phyloP scores from a whole-genome alignment of 1,140 invertebrate genomes.

The Prorops nasuta region DNA sequence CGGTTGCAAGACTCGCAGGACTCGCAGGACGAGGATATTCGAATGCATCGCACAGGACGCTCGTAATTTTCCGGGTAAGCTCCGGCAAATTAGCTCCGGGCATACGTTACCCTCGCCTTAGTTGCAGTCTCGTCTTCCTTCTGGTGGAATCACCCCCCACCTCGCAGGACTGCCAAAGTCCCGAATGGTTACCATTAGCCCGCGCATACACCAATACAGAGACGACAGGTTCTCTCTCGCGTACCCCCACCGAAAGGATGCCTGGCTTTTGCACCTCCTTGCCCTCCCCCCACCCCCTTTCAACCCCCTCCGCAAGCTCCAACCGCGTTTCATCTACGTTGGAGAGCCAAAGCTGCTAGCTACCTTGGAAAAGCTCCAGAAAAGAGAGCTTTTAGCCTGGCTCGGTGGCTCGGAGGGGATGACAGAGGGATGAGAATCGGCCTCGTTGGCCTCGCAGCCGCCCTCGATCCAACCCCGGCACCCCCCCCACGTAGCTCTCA shows the following conservation, averaged over 20 bases:
- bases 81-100: conserved; percentile 49
- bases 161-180: not conserved
- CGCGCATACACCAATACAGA: no score
- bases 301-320: not conserved
- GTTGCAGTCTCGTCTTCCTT: conserved; percentile 5
- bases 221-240: not conserved
- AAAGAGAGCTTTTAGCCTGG: not conserved
- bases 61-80: conserved; percentile 48
- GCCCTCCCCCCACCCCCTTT: conserved; percentile 8
- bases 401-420: not conserved
- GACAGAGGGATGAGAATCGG: not conserved
- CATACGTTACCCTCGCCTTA: conserved; percentile 47
- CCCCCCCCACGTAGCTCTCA: conserved; percentile 5
- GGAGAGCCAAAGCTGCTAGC: no score
- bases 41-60: conserved; percentile 41
- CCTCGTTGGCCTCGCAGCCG: not conserved
- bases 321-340: no score
- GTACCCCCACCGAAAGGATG: conserved; percentile 6
- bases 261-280: not conserved
- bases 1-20: no score
- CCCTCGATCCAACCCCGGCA: conserved; percentile 12
- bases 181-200: no score
- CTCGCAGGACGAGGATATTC: conserved; percentile 42
- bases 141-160: conserved; percentile 1
- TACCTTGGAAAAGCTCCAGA: conserved; percentile 14